A percentile compares a stretch with the other conserved stretches of the same genome.
phyloP scores from a whole-genome alignment of 35 echinoderm and acorn worm genomes.

The Apostichopus parvimensis region DNA sequence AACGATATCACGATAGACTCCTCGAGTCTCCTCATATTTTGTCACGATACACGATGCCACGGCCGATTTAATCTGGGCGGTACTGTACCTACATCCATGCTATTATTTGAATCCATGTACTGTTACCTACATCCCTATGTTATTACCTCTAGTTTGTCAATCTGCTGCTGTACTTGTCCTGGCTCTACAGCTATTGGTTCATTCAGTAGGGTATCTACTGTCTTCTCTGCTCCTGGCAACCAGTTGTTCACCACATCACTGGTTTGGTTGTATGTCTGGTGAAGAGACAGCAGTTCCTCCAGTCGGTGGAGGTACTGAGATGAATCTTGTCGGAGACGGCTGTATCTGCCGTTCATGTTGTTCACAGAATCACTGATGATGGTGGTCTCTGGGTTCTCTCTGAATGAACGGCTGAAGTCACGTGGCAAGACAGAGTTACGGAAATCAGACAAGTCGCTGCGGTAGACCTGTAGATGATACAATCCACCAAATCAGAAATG shows the following conservation, averaged over 20 bases:
- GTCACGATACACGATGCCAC: too few species aligned
- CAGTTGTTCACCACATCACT: slow-evolving; percentile 55
- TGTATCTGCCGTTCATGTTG: slow-evolving; percentile 77
- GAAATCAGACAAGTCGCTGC: slow-evolving; percentile 80
- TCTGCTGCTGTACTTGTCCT: not conserved
- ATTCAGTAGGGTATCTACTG: slow-evolving; percentile 61
- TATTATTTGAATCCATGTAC: too few species aligned
- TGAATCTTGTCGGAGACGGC: slow-evolving; percentile 13
- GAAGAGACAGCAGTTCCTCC: slow-evolving; percentile 45
- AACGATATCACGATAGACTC: too few species aligned
- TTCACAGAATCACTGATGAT: slow-evolving; percentile 62
- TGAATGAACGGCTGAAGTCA: slow-evolving; percentile 80
- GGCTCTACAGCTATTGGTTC: slow-evolving; percentile 81
- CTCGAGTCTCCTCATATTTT: too few species aligned
- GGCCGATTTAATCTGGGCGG: too few species aligned
- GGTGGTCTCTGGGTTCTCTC: slow-evolving; percentile 79
- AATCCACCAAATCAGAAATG: too few species aligned
- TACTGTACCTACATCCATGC: too few species aligned
- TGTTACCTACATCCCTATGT: too few species aligned
- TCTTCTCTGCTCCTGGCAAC: slow-evolving; percentile 61
- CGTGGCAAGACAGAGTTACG: slow-evolving; percentile 67
- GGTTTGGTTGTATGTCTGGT: slow-evolving; percentile 50
- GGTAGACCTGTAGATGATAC: slow-evolving; percentile 65
- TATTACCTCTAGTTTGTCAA: too few species aligned
- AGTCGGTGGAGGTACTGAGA: slow-evolving; percentile 58